Conservation (phyloP, 1,140 invertebrate species). For the Hypothenemus hampei region DNA sequence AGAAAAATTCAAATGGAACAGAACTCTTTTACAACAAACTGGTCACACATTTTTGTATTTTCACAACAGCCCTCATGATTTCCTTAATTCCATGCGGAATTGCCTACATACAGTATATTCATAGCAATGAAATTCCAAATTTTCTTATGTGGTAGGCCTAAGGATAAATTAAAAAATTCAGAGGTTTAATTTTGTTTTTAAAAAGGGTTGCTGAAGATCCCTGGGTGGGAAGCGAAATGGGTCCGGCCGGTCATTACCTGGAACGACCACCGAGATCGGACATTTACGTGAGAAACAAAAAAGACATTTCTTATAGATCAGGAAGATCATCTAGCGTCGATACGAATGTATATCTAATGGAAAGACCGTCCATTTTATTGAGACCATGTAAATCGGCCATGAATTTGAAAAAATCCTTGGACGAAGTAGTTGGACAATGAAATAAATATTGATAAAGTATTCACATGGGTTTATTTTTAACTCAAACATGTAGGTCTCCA, state of each 20-base stretch:
- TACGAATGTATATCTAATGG: constrained; percentile 19
- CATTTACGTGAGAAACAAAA: constrained; percentile 21
- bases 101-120: constrained; percentile 24
- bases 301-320: constrained; percentile 31
- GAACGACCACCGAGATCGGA: constrained; percentile 32
- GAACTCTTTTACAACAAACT: constrained; percentile 25
- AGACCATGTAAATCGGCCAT: constrained; percentile 32
- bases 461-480: too few relatives aligned
- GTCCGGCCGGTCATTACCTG: constrained; percentile 39
- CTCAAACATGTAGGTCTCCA: too few relatives aligned
- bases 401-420: constrained; percentile 27
- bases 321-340: constrained; percentile 37
- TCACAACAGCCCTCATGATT: constrained; percentile 21
- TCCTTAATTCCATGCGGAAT: constrained; percentile 29
- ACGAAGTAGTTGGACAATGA: constrained; percentile 10
- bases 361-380: constrained; percentile 5
- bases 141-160: constrained; percentile 40
- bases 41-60: constrained; percentile 21
- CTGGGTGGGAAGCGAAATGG: constrained; percentile 39
- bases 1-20: constrained; percentile 1
- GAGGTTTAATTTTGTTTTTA: not conserved
- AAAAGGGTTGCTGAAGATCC: constrained; percentile 40
- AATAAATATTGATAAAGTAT: too few relatives aligned
- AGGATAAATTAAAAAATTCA: not conserved
- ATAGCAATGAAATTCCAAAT: constrained; percentile 35